Conservation (phyloP, 2,113 vertebrate species). For the Candoia aspera region DNA sequence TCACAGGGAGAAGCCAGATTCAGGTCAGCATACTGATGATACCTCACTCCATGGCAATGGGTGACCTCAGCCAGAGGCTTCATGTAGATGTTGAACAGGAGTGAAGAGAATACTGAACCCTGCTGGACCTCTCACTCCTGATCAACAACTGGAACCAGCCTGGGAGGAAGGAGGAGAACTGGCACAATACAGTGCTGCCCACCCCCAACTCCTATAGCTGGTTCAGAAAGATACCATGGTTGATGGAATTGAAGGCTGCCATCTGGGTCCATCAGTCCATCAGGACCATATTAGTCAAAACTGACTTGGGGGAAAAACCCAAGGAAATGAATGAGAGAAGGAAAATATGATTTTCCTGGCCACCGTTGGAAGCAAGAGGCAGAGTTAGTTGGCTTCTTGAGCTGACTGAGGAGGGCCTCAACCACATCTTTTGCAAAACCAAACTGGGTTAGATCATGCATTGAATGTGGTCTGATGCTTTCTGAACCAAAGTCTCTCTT, state of each 20-base stretch:
- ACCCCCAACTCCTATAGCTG: background rate
- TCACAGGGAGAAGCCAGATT: background rate
- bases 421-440: too few relatives aligned
- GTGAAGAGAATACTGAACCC: background rate
- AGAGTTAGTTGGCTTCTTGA: too few relatives aligned
- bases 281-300: background rate
- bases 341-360: background rate
- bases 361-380: background rate
- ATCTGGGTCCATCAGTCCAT: background rate
- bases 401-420: background rate
- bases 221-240: background rate
- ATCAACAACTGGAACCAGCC: background rate
- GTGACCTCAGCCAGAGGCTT: background rate
- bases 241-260: background rate
- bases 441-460: too few relatives aligned
- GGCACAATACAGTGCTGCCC: background rate
- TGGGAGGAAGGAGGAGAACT: background rate
- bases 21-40: background rate
- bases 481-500: too few relatives aligned
- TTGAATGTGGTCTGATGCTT: too few relatives aligned
- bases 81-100: background rate
- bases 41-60: background rate
- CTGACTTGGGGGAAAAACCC: background rate
- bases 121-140: background rate
- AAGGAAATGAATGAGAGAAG: background rate